phyloP scores from a whole-genome alignment of 2,113 vertebrate species.

The Phaethornis superciliosus region DNA sequence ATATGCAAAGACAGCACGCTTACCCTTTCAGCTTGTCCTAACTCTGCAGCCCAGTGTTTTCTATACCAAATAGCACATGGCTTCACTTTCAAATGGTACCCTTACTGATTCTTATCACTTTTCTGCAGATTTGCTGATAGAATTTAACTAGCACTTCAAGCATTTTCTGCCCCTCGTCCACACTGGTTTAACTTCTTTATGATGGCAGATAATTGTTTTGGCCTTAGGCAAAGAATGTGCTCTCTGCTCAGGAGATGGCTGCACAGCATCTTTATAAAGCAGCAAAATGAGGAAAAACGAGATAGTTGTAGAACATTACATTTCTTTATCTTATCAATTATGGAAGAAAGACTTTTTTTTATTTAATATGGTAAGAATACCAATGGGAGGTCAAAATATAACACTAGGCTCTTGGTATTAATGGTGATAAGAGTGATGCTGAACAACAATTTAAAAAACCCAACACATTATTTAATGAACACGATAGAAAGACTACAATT shows the following conservation, averaged over 20 bases:
- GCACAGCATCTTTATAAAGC: conserved; percentile 33
- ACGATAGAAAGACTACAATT: neutral
- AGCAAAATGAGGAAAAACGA: conserved; percentile 65
- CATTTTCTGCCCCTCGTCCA: conserved; percentile 9
- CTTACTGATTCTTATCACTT: conserved; percentile 37
- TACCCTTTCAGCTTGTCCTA: conserved; percentile 7
- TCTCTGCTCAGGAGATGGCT: conserved; percentile 58
- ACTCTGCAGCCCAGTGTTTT: neutral
- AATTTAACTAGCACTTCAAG: conserved; percentile 61
- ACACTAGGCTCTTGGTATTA: neutral
- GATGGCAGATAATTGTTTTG: conserved; percentile 76
- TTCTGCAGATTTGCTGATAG: neutral
- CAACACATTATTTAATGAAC: neutral
- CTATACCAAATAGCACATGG: neutral
- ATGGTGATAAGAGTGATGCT: neutral
- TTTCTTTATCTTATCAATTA: conserved; percentile 73
- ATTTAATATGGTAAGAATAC: conserved; percentile 25
- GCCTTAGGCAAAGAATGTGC: conserved; percentile 71
- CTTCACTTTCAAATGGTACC: conserved; percentile 23
- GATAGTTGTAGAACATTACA: conserved; percentile 46
- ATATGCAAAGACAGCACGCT: neutral
- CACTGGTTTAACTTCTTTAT: conserved; percentile 63
- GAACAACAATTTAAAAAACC: neutral
- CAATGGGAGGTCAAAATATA: conserved; percentile 39
- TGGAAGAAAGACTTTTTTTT: conserved; percentile 51